Base-by-base conservation (phyloP, 2,113 vertebrate species). In the Calyptomena viridis region DNA sequence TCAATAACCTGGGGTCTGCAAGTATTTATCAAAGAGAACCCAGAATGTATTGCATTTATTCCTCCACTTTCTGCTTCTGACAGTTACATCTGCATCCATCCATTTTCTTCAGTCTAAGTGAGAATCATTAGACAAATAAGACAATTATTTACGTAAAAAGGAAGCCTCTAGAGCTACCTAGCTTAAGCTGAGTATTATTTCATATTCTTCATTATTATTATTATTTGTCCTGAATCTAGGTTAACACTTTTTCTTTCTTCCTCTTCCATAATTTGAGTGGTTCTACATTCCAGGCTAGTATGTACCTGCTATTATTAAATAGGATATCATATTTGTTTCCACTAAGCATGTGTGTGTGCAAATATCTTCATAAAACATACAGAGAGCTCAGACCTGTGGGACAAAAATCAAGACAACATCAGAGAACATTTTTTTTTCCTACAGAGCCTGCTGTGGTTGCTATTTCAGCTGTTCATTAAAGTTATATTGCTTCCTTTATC, bases 401-500 rank as follows among this genome's bases (percentile, higher is more conserved):
- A 93, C 52, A 92, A 68, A 93, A 97, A 96, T 78, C 94, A 87
- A 96, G 93, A 87, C 76, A 92, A 94, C 76, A 95, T 89, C 84
- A 91, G 59, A 91, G 92, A 56, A 67, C n/a, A 82, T 69, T 33
- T 47, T 59, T 49, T 58, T 37, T 56, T 63, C 39, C 59, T 90
- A 53, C 39, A 3, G 59, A 93, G 85, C 60, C 85, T 97, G 85
- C 83, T 92, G 68, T 89, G 80, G 86, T 92, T 96, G 88, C 93
- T 96, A 79, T 94, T 95, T 96, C 94, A 97, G 73, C 93, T 95
- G 93, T 94, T 96, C 94, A 92, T 96, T 96, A 96, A 96, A 96
- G 95, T 94, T 96, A 93, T 95, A 96, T 96, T 94, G 92, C 95
- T 97, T 96, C 92, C 92, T 97, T 96, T 96, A 96, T 95, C 95